Evolutionary conservation across 2,113 vertebrate genomes (phyloP), one percentile per base, ranked within the genome.

Genomic region (Mormyrus lacerda): DNA sequence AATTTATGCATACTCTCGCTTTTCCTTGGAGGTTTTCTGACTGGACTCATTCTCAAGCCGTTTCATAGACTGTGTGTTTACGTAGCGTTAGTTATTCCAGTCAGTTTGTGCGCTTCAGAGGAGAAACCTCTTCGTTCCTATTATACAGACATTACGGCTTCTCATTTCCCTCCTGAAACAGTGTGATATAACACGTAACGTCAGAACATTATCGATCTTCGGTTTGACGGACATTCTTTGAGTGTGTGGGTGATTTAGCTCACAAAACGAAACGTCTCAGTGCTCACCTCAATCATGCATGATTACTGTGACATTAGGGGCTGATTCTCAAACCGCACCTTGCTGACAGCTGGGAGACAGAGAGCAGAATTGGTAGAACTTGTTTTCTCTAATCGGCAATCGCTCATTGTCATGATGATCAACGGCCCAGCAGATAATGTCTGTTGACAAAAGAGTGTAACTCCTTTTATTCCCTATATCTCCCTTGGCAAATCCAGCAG

Each of bases 391-490:
- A 84, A 92, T 92, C 91, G 69, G 88, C 91, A 93, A 94, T 94
- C 91, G 87, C 92, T 95, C 93, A 92, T 92, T 94, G 94, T 95
- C 93, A 94, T 93, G 92, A 94, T 96, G 95, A 96, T 95, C 89
- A 91, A 96, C 94, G 91, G 90, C 89, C 94, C 92, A 95, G 93
- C 92, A 92, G 93, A 93, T 92, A 88, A 91, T 93, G 94, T 90
- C 89, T 93, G 93, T 94, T 95, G 95, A 96, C 95, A 95, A 95
- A 95, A 94, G 94, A 89, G 91, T 85, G 91, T 93, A 88, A 82
- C 73, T 90, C 88, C 93, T 91, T 95, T 94, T 94, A 94, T 95
- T 95, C 93, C 88, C 92, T 92, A 91, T 94, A 94, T 96, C 95
- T 96, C 93, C 95, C 95, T 95, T 93, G 95, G 91, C 84, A 92